A percentile compares a stretch with the other conserved stretches of the same genome.
phyloP scores from a whole-genome alignment of 2,888 invertebrate genomes.

The Neuroscelio doddi region DNA sequence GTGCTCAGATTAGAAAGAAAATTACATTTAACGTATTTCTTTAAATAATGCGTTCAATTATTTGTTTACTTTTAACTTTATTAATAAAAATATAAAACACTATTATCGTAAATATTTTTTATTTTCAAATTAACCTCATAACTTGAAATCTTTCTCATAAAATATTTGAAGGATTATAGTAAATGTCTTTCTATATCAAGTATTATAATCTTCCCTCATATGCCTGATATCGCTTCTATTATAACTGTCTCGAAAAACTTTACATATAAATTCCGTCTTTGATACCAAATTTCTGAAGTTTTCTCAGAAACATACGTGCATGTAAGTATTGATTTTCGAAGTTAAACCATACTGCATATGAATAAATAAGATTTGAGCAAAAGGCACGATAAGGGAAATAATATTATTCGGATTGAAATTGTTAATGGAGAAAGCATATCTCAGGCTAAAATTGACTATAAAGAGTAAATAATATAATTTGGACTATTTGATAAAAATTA shows the following conservation, averaged over 20 bases:
- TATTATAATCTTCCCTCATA: not conserved
- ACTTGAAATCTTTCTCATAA: not conserved
- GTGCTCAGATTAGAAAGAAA: no score
- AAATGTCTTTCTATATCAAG: not conserved
- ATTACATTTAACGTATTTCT: no score
- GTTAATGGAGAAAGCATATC: no score
- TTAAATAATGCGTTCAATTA: no score
- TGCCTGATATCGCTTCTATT: not conserved
- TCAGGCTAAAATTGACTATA: no score
- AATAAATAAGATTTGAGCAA: not conserved
- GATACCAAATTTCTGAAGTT: not conserved
- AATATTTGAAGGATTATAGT: not conserved
- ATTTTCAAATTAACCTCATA: not conserved
- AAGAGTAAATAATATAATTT: no score
- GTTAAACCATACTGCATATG: no score
- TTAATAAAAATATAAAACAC: no score
- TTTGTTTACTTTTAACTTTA: no score
- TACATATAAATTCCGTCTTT: slow-evolving; percentile 2
- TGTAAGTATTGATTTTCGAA: slow-evolving; percentile 1
- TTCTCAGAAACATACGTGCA: not conserved
- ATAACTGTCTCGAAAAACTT: not conserved
- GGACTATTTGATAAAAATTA: no score
- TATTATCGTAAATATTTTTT: no score
- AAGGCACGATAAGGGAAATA: not conserved
- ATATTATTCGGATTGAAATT: no score